phyloP scores from a whole-genome alignment of 1,140 invertebrate genomes.

The Caenorhabditis elegans region DNA sequence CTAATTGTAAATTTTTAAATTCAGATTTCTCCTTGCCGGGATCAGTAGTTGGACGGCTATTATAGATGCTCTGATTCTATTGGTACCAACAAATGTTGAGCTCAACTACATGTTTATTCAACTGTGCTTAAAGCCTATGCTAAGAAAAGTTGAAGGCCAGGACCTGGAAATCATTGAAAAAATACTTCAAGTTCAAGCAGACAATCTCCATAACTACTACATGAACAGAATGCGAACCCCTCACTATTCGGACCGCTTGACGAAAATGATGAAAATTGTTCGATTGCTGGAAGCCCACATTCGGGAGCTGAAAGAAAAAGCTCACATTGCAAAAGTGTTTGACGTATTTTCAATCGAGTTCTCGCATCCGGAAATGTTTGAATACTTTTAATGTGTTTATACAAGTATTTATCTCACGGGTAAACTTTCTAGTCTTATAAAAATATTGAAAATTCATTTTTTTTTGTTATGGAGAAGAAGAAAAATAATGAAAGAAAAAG shows the following conservation, averaged over 20 bases:
- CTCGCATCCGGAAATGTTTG: not conserved
- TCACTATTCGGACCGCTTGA: not conserved
- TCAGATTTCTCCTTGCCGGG: not conserved
- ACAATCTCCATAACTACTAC: not conserved
- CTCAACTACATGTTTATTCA: not conserved
- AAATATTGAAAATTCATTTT: too few relatives aligned
- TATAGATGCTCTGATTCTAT: not conserved
- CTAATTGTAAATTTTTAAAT: not conserved
- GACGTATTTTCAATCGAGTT: not conserved
- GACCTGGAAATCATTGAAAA: not conserved
- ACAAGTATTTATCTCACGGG: too few relatives aligned
- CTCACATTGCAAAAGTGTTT: not conserved
- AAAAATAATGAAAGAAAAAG: too few relatives aligned
- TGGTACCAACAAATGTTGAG: not conserved
- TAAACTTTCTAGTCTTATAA: too few relatives aligned
- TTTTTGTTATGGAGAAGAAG: too few relatives aligned
- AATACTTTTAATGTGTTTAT: too few relatives aligned
- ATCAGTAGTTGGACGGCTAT: not conserved
- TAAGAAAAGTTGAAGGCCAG: not conserved
- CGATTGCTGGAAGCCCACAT: not conserved
- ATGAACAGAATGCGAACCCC: not conserved
- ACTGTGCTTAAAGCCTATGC: not conserved
- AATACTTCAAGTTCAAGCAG: not conserved
- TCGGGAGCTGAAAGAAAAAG: not conserved
- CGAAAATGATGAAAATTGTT: not conserved